Evolutionary conservation across 2,797 vertebrate species (phyloP), one percentile per base, ranked within the genome.

Genomic region (Siniperca undulata): DNA sequence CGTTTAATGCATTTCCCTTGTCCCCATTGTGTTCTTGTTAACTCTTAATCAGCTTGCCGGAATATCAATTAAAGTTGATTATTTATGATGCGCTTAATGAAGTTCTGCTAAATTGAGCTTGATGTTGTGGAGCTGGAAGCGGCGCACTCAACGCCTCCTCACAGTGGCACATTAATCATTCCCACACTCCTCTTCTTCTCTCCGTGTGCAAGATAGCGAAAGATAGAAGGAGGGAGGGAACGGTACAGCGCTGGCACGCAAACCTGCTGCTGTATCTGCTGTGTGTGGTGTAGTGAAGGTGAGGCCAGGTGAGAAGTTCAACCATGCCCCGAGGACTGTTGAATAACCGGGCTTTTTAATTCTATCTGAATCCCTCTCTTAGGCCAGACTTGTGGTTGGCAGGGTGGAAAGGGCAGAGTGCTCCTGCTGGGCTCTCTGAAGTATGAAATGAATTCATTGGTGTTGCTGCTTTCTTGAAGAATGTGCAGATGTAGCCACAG

Each of bases 401-500:
- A 79, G 83, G 67, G 68, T 82, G 86, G 84, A 90, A 80, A 87
- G 83, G 85, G 78, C 88, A 75, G 71, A 17, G 56, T 34, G 53
- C 80, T 84, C 88, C 90, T 60, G 89, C 90, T 85, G 89, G 56
- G 86, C 76, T 89, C 86, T 71, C n/a, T 85, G 70, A 84, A 90
- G 86, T 91, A 91, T 91, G 85, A 89, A 88, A 92, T 89, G 5
- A 89, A 89, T 91, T 90, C 80, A 82, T 61, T 77, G 84, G 71
- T 83, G 84, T 75, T 83, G 78, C 82, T 82, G 86, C 83, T 86
- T 86, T 84, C 77, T 80, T 56, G 80, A 91, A 87, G 86, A 91
- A 91, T 90, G 86, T 89, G 84, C 92, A 91, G 91, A 91, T 91
- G 90, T 91, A 89, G 91, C 87, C 89, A 71, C 90, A 87, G 91